Evolutionary conservation across 64 coral and sea anemone species (phyloP).

Genomic region (Porites lutea): DNA sequence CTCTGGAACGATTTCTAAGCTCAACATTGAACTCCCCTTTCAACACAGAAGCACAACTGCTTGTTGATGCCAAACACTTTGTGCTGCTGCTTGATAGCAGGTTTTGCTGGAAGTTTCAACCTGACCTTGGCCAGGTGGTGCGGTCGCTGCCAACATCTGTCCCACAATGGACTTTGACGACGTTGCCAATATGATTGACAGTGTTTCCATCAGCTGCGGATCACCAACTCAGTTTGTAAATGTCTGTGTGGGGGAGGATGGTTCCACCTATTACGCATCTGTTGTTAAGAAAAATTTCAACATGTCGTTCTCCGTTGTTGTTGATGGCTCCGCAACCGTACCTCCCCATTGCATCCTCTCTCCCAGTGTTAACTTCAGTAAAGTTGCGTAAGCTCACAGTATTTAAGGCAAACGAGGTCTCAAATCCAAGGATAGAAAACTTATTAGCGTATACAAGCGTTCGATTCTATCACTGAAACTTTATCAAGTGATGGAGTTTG

Average conservation of each 20-base stretch:
- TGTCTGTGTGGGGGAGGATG: conserved; percentile 1
- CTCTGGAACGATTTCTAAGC: neutral
- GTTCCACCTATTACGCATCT: neutral
- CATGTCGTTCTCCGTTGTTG: neutral
- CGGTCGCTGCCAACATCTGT: conserved; percentile 1
- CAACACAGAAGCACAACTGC: neutral
- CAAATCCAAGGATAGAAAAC: no score
- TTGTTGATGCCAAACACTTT: neutral
- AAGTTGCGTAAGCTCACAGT: no score
- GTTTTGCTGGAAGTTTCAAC: conserved; percentile 4
- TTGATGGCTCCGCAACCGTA: neutral
- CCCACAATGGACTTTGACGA: conserved; percentile 30
- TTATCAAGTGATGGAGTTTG: no score
- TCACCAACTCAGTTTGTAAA: conserved; percentile 18
- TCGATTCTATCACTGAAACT: no score
- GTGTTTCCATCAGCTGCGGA: neutral
- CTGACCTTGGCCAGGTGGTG: conserved; percentile 22
- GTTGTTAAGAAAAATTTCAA: neutral
- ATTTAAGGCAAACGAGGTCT: no score
- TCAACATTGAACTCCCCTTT: neutral
- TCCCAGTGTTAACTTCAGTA: no score
- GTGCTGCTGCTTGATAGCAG: neutral
- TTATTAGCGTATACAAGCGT: no score
- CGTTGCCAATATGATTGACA: conserved; percentile 25
- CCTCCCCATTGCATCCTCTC: neutral